Percentiles rank a stretch among this genome's conserved stretches.
Evolutionary conservation across 1,140 invertebrate species (phyloP).

Genomic region (Procambarus clarkii): DNA sequence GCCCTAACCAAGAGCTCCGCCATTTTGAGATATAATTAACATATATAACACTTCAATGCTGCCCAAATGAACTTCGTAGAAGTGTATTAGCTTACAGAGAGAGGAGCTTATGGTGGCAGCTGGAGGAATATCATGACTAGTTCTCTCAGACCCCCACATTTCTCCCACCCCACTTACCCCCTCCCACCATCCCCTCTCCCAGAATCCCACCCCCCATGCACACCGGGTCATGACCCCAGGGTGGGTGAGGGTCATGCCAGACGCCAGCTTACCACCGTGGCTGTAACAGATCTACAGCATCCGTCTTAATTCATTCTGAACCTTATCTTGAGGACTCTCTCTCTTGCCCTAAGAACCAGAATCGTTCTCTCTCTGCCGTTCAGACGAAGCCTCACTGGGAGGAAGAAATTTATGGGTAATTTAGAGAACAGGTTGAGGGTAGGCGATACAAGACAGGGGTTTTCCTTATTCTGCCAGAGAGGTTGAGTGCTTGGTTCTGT

Average conservation of each 20-base stretch:
- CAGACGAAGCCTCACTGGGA: neutral
- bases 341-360: neutral
- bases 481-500: neutral
- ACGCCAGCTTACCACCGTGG: neutral
- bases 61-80: neutral
- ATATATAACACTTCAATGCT: neutral
- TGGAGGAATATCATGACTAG: neutral
- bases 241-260: neutral
- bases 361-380: neutral
- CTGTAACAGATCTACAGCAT: constrained; percentile 14
- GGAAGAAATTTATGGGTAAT: constrained; percentile 16
- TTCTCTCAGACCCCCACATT: neutral
- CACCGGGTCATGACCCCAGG: neutral
- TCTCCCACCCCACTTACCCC: neutral
- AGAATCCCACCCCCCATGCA: neutral
- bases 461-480: neutral
- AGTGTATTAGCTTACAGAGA: neutral
- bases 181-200: neutral
- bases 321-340: constrained; percentile 3
- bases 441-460: neutral
- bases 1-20: too few species aligned
- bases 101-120: neutral
- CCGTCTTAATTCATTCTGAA: neutral
- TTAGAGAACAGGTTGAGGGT: neutral
- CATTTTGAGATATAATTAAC: neutral